These are phyloP conservation scores for Orestias chungarensis DNA, from an alignment of 2,797 vertebrate genomes.

Conservation along the genomic window DNA sequence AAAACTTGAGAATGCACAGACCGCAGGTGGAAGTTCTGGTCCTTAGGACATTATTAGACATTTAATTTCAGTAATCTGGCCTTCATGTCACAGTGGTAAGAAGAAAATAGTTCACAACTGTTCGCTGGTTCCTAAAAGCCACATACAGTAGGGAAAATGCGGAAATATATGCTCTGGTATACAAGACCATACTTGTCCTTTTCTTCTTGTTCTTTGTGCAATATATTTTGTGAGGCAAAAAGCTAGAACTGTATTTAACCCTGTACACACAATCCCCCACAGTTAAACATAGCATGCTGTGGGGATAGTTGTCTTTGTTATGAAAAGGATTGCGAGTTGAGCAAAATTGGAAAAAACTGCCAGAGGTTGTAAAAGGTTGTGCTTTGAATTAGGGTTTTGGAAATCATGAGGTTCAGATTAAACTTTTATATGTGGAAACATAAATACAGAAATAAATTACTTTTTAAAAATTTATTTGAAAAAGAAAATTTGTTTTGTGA, in stretches of 20 bases:
- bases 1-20: neutral
- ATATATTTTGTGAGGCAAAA: neutral
- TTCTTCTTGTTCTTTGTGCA: neutral
- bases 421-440: slow-evolving; percentile 52
- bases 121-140: neutral
- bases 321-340: neutral
- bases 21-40: neutral
- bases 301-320: neutral
- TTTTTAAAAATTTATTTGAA: slow-evolving; percentile 51
- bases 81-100: neutral
- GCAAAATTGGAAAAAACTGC: neutral
- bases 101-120: neutral
- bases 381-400: neutral
- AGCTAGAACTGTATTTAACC: neutral
- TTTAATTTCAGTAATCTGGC: neutral
- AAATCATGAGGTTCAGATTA: slow-evolving; percentile 45
- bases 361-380: neutral
- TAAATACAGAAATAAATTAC: slow-evolving; percentile 44
- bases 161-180: neutral
- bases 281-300: neutral
- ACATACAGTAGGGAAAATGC: neutral
- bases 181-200: neutral
- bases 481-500: slow-evolving; percentile 64
- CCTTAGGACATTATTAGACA: neutral
- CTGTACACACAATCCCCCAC: neutral